phyloP scores from a whole-genome alignment of 2,888 invertebrate species.

The Diachrysia chrysitis region DNA sequence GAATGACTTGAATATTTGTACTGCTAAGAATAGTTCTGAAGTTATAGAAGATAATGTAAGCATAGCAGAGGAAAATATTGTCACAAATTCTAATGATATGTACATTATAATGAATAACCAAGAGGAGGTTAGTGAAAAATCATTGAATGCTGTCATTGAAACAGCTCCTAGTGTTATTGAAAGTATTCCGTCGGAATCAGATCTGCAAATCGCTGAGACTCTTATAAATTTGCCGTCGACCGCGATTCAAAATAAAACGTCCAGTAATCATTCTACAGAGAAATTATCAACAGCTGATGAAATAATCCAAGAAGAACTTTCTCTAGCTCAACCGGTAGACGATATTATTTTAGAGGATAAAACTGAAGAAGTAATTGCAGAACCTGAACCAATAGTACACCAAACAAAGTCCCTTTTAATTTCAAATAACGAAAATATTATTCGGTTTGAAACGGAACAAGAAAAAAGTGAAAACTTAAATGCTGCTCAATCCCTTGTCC shows the following conservation, averaged over 20 bases:
- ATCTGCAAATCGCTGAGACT: conserved; percentile 86
- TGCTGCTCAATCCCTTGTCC: conserved; percentile 86
- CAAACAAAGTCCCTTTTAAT: conserved; percentile 54
- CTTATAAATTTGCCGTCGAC: conserved; percentile 84
- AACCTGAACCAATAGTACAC: conserved; percentile 37
- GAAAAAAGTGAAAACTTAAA: conserved; percentile 85
- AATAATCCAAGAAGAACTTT: conserved; percentile 61
- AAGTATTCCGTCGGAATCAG: conserved; percentile 82
- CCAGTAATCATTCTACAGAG: conserved; percentile 60
- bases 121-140: conserved; percentile 27
- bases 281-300: conserved; percentile 48
- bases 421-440: conserved; percentile 67
- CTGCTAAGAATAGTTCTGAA: conserved; percentile 29
- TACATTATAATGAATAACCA: conserved; percentile 23
- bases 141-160: conserved; percentile 24
- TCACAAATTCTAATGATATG: conserved; percentile 21
- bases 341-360: conserved; percentile 47
- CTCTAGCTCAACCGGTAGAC: conserved; percentile 46
- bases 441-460: conserved; percentile 82
- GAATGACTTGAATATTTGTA: conserved; percentile 38
- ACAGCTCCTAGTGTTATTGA: conserved; percentile 53
- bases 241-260: conserved; percentile 74
- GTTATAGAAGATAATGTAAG: conserved; percentile 35
- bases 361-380: conserved; percentile 35
- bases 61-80: conserved; percentile 18